Evolutionary conservation across 2,113 vertebrate species (phyloP), one percentile per base, ranked within the genome.

Genomic region (Hyperopisus bebe): DNA sequence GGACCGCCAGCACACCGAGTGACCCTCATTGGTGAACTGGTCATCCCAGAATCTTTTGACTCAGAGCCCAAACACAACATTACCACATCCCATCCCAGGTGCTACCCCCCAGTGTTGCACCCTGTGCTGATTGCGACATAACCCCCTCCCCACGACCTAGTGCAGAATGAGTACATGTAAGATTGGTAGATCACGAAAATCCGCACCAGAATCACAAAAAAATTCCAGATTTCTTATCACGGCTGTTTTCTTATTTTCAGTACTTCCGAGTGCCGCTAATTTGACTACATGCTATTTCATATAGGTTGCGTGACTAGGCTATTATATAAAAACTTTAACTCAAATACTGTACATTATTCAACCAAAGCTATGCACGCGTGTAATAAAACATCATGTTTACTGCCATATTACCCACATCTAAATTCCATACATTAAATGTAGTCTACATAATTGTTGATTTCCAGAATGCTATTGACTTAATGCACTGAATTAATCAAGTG

Each of bases 401-500:
- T 48, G 74, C 35, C 35, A 39, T 80, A 19, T 39, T 80, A 80
- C 35, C 27, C 10, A 15, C 74, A 39, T 80, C 74, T 42, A 80
- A 80, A 80, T 80, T 80, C 74, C 39, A 80, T 42, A 80, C 35
- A 42, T 80, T 86, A 27, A 48, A 50, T 47, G n/a, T 27, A 86
- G 83, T 10, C 46, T 19, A 48, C 44, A 39, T 51, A 53, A 53
- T 53, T 35, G 50, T 53, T 53, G 48, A 35, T 87, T 55, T 55
- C 10, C 27, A 39, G 48, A 87, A 58, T 13, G 31, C n/a, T 87
- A 51, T 53, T 51, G 50, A 87, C 50, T 87, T 55, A 87, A 53
- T 51, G 11, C 50, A 87, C n/a, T 85, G 39, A 85, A 48, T 46
- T 47, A 85, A 87, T 87, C 48, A 87, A 87, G 24, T 87, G 48